Percentiles rank a stretch among this genome's conserved stretches.
These are phyloP conservation scores for Papilio aristodemus DNA, from an alignment of 1,140 invertebrate genomes.

Conservation along the genomic window DNA sequence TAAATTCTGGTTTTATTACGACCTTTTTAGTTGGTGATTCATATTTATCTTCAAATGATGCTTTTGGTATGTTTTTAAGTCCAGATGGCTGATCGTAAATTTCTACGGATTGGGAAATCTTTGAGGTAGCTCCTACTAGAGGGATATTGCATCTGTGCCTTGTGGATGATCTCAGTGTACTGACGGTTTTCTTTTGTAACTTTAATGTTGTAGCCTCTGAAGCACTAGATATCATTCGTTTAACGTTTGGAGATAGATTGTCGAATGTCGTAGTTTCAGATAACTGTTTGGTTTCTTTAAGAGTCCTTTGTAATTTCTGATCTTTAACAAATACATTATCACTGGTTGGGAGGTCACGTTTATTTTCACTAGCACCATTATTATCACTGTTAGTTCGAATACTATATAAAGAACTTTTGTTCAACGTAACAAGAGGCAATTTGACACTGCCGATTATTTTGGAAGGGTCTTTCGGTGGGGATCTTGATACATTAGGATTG, in stretches of 20 bases:
- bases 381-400: slow-evolving; percentile 74
- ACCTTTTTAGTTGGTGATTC: slow-evolving; percentile 49
- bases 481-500: slow-evolving; percentile 39
- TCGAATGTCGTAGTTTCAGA: slow-evolving; percentile 68
- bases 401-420: slow-evolving; percentile 71
- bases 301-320: slow-evolving; percentile 59
- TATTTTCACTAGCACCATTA: slow-evolving; percentile 66
- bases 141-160: slow-evolving; percentile 73
- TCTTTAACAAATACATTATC: slow-evolving; percentile 51
- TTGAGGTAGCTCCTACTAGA: slow-evolving; percentile 75
- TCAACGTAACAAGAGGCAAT: slow-evolving; percentile 66
- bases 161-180: slow-evolving; percentile 63
- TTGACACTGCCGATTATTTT: slow-evolving; percentile 73
- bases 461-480: slow-evolving; percentile 68
- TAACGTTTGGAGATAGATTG: slow-evolving; percentile 81
- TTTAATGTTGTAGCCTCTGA: slow-evolving; percentile 75
- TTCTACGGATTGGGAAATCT: slow-evolving; percentile 77
- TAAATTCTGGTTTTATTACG: slow-evolving; percentile 59
- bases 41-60: slow-evolving; percentile 38
- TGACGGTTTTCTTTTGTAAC: slow-evolving; percentile 73
- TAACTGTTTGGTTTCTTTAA: slow-evolving; percentile 59
- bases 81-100: slow-evolving; percentile 73
- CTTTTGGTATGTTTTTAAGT: slow-evolving; percentile 51
- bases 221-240: slow-evolving; percentile 81
- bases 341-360: slow-evolving; percentile 58